Evolutionary conservation across 1,140 invertebrate species (phyloP), one percentile per base, ranked within the genome.

Genomic region (Notospermus geniculatus): DNA sequence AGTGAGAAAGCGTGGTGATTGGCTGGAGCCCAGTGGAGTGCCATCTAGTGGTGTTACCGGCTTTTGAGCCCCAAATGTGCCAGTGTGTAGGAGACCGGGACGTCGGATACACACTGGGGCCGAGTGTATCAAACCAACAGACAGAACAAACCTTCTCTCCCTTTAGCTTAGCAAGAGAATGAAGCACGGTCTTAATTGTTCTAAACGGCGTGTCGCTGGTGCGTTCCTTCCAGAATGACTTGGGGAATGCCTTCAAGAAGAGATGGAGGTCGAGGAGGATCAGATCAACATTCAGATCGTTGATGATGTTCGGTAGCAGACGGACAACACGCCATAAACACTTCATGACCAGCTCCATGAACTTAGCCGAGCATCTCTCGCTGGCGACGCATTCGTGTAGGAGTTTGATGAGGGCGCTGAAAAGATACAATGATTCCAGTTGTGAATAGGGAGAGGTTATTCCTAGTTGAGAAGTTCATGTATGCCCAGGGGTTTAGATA

Each of bases 101-200:
- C n/a, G n/a, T n/a, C n/a, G n/a, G n/a, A n/a, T n/a, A n/a, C n/a
- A n/a, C n/a, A n/a, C n/a, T n/a, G n/a, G n/a, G n/a, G n/a, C n/a
- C n/a, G n/a, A n/a, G n/a, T n/a, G n/a, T n/a, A 43, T 43, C 11
- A 43, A 43, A 11, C 19, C 32, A 15, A 28, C n/a, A n/a, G n/a
- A n/a, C n/a, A n/a, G 27, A 27, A 57, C 36, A 54, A 64, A 81
- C 79, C 71, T 79, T 74, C 32, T 80, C 74, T 53, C 83, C 82
- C 69, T 82, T 80, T 19, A 79, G 69, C 64, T 83, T 81, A 39
- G 82, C 89, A 78, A 94, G 86, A 46, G 91, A 88, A 77, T 95
- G 92, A 57, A 96, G 83, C 66, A 96, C 85, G 0, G 93, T 97
- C 83, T 95, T 96, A 23, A 96, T 87, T 36, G 93, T 96, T 68